Base-by-base conservation (phyloP, 2,888 invertebrate species). In the Flexamia atlantica region DNA sequence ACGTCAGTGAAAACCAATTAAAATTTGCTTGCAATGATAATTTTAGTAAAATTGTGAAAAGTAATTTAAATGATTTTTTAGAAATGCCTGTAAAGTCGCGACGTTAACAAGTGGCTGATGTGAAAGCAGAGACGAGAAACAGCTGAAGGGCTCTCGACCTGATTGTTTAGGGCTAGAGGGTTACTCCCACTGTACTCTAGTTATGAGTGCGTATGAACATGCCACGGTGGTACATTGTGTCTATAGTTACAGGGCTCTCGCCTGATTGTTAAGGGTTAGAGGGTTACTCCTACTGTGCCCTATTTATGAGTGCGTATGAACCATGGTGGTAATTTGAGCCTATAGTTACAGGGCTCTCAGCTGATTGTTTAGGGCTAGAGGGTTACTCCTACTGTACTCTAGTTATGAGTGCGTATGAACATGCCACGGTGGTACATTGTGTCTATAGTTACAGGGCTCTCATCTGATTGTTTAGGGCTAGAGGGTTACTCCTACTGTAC, bases 141-240 rank as follows among this genome's bases (percentile, higher is more conserved):
- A 57, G 20, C 57, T 57, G 20, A 57, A 57, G 57, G 57, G 57
- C 57, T 57, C 57, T 57, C 23, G 57, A 57, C 57, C 10, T 57
- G 57, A 25, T 57, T 57, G 46, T 57, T 57, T 57, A 57, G 57
- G 57, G 23, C 23, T 57, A 57, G 57, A 57, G 57, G 57, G 57
- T 57, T 57, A 57, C 57, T 57, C 57, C 9, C 5, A 25, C 57
- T 57, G 57, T 57, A 57, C 57, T 57, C 23, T 46, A 17, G 57
- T 57, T 57, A 7, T 20, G 57, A 57, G 23, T 57, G 20, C 57
- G 57, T 57, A n/a, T 20, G 20, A 23, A 57, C 57, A n/a, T n/a
- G n/a, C n/a, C n/a, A n/a, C n/a, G n/a, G n/a, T n/a, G n/a, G n/a
- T n/a, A n/a, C n/a, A n/a, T n/a, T n/a, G n/a, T n/a, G n/a, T n/a